phyloP scores from a whole-genome alignment of 2,797 vertebrate species.

The Sarcophilus harrisii region DNA sequence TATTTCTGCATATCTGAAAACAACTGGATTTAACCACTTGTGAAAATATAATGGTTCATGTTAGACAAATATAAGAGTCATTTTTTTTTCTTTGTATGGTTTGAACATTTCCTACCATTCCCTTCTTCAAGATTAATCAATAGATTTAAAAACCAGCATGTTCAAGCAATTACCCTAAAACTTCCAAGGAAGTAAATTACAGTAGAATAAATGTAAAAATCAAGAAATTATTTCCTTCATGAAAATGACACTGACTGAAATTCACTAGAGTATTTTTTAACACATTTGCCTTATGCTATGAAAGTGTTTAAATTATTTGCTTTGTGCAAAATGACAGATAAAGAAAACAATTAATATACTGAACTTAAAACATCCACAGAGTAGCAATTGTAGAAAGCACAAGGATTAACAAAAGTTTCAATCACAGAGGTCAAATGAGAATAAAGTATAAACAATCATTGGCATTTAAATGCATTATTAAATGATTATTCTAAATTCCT shows the following conservation, averaged over 20 bases:
- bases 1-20: not conserved
- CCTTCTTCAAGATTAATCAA: constrained; percentile 20
- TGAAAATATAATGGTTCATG: not conserved
- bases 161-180: constrained; percentile 56
- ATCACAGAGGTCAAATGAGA: not conserved
- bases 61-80: not conserved
- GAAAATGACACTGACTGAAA: constrained; percentile 13
- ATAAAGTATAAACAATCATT: not conserved
- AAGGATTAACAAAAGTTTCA: constrained; percentile 9
- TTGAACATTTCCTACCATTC: not conserved
- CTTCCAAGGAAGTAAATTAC: not conserved
- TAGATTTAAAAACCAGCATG: constrained; percentile 27
- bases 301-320: constrained; percentile 4
- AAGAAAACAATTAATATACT: constrained; percentile 12
- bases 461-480: constrained; percentile 12
- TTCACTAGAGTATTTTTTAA: not conserved
- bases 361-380: not conserved
- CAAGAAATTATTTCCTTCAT: constrained; percentile 22
- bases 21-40: not conserved
- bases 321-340: not conserved
- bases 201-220: not conserved
- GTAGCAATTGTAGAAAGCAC: not conserved
- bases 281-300: not conserved
- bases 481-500: not conserved
- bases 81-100: constrained; percentile 22